These are phyloP conservation scores for Scaptomyza polygonia DNA, from an alignment of 2,888 invertebrate species.

Conservation along the genomic window DNA sequence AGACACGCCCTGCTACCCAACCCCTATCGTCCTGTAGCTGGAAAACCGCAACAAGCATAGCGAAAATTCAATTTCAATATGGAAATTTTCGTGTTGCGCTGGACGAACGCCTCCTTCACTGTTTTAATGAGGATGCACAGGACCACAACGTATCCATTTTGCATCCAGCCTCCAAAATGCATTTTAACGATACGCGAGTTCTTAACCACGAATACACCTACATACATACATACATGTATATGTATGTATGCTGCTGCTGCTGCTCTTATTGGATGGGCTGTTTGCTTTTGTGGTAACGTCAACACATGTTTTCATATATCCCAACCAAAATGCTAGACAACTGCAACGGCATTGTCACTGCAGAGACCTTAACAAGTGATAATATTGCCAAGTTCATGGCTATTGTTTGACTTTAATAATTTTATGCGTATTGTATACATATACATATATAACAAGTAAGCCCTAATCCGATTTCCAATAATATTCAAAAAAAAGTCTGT, in stretches of 20 bases:
- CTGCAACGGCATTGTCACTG: neutral
- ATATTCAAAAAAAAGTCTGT: neutral
- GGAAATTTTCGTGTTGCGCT: conserved; percentile 62
- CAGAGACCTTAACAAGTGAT: conserved; percentile 6
- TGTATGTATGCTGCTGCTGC: neutral
- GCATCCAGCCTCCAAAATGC: conserved; percentile 30
- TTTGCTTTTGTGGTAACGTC: conserved; percentile 66
- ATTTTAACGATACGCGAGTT: conserved; percentile 40
- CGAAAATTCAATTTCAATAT: conserved; percentile 82
- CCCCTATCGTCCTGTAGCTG: neutral
- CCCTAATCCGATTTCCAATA: conserved; percentile 2
- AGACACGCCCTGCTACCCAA: conserved; percentile 34
- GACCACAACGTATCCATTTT: conserved; percentile 9
- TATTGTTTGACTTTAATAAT: conserved; percentile 9
- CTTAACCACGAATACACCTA: conserved; percentile 36
- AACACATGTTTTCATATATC: conserved; percentile 70
- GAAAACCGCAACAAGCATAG: conserved; percentile 65
- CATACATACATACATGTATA: neutral
- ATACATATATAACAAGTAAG: neutral
- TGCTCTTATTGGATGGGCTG: conserved; percentile 33
- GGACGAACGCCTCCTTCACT: conserved; percentile 25
- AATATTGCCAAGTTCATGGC: neutral
- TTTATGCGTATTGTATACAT: conserved; percentile 1
- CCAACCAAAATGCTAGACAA: conserved; percentile 29
- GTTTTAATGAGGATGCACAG: conserved; percentile 48